These are phyloP conservation scores for Drosophila sp. DNA, from an alignment of 1,140 invertebrate genomes.

Conservation along the genomic window DNA sequence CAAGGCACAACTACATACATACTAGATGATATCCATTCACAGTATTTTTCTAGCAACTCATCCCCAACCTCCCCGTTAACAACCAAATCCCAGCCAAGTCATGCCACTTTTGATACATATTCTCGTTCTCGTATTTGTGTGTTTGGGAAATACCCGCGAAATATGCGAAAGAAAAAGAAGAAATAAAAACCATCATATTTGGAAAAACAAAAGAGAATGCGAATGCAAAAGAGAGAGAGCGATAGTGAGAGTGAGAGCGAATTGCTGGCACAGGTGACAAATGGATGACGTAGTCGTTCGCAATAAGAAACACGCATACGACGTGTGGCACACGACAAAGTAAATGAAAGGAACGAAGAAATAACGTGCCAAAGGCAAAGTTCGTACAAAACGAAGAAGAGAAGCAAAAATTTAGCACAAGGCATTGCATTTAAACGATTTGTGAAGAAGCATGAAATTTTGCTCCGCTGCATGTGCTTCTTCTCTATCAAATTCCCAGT, in stretches of 20 bases:
- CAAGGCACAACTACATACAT: constrained; percentile 23
- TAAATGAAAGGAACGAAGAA: constrained; percentile 42
- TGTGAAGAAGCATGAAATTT: constrained; percentile 18
- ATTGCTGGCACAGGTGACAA: constrained; percentile 59
- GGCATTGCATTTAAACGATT: constrained; percentile 54
- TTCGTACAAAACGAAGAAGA: constrained; percentile 33
- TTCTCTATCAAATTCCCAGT: constrained; percentile 11
- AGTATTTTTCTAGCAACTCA: constrained; percentile 10
- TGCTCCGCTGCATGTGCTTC: constrained; percentile 34
- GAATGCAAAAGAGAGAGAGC: not conserved
- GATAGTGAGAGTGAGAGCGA: constrained; percentile 9
- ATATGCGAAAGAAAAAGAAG: constrained; percentile 31
- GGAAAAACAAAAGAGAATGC: constrained; percentile 40
- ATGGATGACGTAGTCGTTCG: constrained; percentile 73
- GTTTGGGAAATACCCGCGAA: constrained; percentile 80
- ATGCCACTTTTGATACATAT: constrained; percentile 47
- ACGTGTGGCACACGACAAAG: constrained; percentile 75
- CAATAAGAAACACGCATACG: constrained; percentile 79
- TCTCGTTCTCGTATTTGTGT: constrained; percentile 22
- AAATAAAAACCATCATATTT: constrained; percentile 55
- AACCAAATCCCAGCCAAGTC: constrained; percentile 24
- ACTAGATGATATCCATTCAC: constrained; percentile 40
- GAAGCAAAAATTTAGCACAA: constrained; percentile 55
- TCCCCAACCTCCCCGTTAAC: not conserved
- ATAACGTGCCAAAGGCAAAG: constrained; percentile 60